A percentile compares a stretch with the other conserved stretches of the same genome.
phyloP scores from a whole-genome alignment of 2,797 vertebrate genomes.

The Danio aesculapii region DNA sequence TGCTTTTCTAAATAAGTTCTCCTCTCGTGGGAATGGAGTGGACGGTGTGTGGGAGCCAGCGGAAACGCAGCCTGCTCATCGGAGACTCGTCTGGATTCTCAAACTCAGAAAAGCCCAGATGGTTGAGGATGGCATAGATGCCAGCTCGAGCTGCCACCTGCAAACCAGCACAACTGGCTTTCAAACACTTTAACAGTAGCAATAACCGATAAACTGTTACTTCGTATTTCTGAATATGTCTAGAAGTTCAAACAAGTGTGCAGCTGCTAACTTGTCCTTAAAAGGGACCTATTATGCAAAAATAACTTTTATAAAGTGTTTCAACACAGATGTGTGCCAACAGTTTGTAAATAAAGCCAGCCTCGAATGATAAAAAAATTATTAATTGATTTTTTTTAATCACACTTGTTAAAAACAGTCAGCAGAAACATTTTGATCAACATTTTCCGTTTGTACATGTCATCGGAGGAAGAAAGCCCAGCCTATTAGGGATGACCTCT shows the following conservation, averaged over 20 bases:
- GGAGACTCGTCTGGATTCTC: conserved; percentile 80
- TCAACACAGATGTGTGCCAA: no score
- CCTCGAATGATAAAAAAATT: no score
- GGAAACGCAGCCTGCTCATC: conserved; percentile 86
- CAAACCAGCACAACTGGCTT: conserved; percentile 54
- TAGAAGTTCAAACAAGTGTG: background rate
- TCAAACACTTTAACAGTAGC: background rate
- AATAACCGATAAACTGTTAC: background rate
- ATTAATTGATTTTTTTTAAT: background rate
- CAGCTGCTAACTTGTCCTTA: background rate
- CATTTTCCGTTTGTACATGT: no score
- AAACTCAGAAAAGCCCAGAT: conserved; percentile 92
- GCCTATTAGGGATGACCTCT: no score
- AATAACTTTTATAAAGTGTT: no score
- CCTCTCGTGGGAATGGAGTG: conserved; percentile 82
- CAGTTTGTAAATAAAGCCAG: no score
- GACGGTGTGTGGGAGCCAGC: conserved; percentile 86
- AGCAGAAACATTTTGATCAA: no score
- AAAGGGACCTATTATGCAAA: no score
- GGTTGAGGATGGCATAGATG: conserved; percentile 91
- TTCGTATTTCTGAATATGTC: background rate
- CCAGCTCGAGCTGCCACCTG: conserved; percentile 94
- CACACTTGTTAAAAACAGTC: no score
- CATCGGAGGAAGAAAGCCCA: no score
- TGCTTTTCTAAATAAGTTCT: conserved; percentile 81